Conservation (phyloP, 2,113 vertebrate genomes). For the Puffinus mauretanicus region DNA sequence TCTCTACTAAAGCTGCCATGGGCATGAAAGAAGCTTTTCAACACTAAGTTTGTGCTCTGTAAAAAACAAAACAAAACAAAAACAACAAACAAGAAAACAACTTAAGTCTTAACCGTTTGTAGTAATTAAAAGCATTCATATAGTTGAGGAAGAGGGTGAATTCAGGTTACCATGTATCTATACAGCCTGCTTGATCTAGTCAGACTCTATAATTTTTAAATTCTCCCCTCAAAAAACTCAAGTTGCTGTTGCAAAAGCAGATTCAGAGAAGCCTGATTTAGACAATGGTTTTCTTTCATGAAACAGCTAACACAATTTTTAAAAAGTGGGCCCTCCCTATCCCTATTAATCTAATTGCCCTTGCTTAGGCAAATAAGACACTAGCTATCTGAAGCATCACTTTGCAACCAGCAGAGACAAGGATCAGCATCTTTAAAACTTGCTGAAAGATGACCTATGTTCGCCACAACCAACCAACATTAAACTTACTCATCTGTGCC, state of each 20-base stretch:
- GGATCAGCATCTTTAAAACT: not conserved
- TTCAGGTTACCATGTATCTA: not conserved
- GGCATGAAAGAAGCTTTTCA: not conserved
- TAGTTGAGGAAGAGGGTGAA: not conserved
- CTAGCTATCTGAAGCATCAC: not conserved
- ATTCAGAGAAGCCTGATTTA: not conserved
- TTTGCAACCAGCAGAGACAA: not conserved
- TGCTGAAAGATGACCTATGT: not conserved
- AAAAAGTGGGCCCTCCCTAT: not conserved
- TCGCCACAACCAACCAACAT: not conserved
- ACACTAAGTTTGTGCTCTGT: not conserved
- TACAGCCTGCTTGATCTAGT: not conserved
- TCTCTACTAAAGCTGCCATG: not conserved
- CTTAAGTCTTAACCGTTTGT: not conserved
- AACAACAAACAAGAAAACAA: not conserved
- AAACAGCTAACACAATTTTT: not conserved
- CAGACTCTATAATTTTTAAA: not conserved
- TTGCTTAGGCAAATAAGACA: not conserved
- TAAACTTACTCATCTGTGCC: not conserved
- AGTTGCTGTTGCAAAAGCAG: not conserved
- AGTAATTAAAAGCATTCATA: not conserved
- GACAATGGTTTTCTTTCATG: not conserved
- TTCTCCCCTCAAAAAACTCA: not conserved
- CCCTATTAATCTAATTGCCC: not conserved
- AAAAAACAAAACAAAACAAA: not conserved